Evolutionary conservation across 1,140 invertebrate species (phyloP), one percentile per base, ranked within the genome.

Genomic region (Physella acuta): DNA sequence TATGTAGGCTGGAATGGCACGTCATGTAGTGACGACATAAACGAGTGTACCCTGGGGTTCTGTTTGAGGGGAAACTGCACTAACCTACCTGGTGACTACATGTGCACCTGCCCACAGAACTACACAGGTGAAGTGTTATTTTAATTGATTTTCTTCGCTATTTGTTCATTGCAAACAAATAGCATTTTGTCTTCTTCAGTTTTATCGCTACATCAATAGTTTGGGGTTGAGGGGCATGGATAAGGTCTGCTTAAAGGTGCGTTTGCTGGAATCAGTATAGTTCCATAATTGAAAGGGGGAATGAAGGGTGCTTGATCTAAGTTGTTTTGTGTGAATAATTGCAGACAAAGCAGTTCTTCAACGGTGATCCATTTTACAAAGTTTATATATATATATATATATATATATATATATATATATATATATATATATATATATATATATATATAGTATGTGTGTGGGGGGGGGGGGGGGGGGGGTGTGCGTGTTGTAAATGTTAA

Each of bases 41-140:
- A 91, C 81, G 80, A 86, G 0, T 95, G 93, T 70, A 4, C 20
- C 0, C 71, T 56, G n/a, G 70, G 66, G 36, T 79, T 81, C 2
- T 85, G 84, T 75, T 55, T 70, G n/a, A 80, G 84, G 72, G 84
- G 81, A 26, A 76, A 73, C 20, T 85, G 84, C 65, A 58, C 39
- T 2, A 72, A 73, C 58, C 20, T 56, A 17, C 71, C 64, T 51
- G 68, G 67, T 14, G 63, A 71, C 75, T 87, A 79, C 81, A 44
- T 70, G 59, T 93, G 91, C 79, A 16, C 74, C 1, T 91, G 90
- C 78, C 60, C 82, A 0, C 52, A 55, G 24, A 62, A 71, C 58
- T 71, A 71, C 64, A 61, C 56, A 20, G 61, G 70, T 53, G 37
- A 31, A 30, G n/a, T n/a, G n/a, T n/a, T n/a, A n/a, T n/a, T n/a